Evolutionary conservation across 2,888 invertebrate species (phyloP), one percentile per base, ranked within the genome.

Genomic region (Lasioglossum figueresi): DNA sequence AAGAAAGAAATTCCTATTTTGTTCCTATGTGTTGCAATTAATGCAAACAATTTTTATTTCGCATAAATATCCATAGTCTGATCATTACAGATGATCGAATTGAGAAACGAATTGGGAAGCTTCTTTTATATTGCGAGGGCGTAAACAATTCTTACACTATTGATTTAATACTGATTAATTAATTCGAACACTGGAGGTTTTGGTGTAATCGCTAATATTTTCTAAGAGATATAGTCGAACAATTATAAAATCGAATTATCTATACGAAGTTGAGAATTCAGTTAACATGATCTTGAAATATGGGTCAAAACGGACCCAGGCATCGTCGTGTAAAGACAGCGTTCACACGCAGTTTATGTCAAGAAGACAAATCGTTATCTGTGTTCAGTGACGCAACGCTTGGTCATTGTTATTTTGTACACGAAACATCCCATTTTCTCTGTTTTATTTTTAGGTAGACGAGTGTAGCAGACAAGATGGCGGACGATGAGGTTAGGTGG

Each of bases 401-500:
- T 52, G 10, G 16, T 14, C 59, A 80, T 72, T 48, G 80, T 66
- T 76, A 59, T 59, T 76, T 48, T 76, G 74, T 72, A 52, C 75
- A 74, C 48, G 78, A 72, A 74, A 56, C 82, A 75, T 45, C 73
- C 43, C 78, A 76, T 87, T 88, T 31, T 81, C 70, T 71, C 0
- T 79, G 12, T 2, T 87, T 87, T 85, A 86, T 91, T 96, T 96
- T 88, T 95, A 97, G 97, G 96, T 96, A 96, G 96, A 95, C 95
- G 95, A 95, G 95, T 95, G 94, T 95, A 96, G 96, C 95, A 95
- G 94, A 95, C 85, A 97, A 95, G 96, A 98, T 98, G 98, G 98
- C 98, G 96, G 98, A 98, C 97, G 98, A 98, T 97, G 98, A 98
- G 96, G 98, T 98, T 96, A 98, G 98, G 98, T 98, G 96, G 96